These are phyloP conservation scores for Halcyon leucocephala DNA, from an alignment of 2,797 vertebrate species.

Conservation along the genomic window DNA sequence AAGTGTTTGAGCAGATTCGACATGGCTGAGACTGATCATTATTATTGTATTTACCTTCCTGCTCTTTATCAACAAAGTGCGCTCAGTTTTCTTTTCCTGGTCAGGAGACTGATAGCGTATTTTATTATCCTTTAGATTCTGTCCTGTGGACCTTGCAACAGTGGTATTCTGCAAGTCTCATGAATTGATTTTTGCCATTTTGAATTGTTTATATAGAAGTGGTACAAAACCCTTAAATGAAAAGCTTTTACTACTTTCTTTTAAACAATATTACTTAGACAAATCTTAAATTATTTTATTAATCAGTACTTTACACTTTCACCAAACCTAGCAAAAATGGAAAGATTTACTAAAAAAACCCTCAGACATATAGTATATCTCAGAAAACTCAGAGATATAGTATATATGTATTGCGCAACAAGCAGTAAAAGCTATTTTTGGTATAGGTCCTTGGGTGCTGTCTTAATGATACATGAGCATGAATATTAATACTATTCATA, in stretches of 20 bases:
- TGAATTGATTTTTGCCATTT: neutral
- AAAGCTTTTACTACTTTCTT: neutral
- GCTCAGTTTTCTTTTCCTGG: neutral
- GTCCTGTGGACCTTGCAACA: neutral
- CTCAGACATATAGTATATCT: neutral
- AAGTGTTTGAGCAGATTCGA: neutral
- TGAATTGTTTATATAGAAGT: neutral
- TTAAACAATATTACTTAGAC: neutral
- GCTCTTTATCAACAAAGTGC: constrained; percentile 15
- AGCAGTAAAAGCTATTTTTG: neutral
- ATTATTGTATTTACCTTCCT: constrained; percentile 34
- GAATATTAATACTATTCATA: neutral
- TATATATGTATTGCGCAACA: neutral
- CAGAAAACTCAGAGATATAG: neutral
- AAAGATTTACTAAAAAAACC: neutral
- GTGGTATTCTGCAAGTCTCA: neutral
- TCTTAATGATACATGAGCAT: neutral
- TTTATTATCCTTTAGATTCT: constrained; percentile 21
- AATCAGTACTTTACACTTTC: neutral
- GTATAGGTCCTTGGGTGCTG: neutral
- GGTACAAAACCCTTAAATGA: neutral
- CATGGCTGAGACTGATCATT: constrained; percentile 2
- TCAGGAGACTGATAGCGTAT: neutral
- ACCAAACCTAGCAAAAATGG: neutral
- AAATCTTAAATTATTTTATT: neutral